Base-by-base conservation (phyloP, 2,797 vertebrate species). In the Hemibagrus guttatus region DNA sequence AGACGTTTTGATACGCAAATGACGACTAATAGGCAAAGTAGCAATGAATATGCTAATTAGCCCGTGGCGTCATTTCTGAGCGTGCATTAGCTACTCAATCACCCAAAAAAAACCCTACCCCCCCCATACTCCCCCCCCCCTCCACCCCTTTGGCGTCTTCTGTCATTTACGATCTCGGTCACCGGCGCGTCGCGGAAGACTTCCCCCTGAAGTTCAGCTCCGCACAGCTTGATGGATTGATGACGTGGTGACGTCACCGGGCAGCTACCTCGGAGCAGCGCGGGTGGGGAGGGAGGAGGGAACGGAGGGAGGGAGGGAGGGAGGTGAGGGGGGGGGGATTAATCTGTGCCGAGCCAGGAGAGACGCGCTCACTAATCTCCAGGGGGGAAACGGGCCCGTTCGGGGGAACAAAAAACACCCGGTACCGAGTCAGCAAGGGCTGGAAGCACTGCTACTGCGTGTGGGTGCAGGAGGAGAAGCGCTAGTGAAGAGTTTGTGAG, bases 311-410 rank as follows among this genome's bases (percentile, higher is more conserved):
- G 87, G 90, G 88, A 92, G 91, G 92, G 90, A 89, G 91, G 92
- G 63, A 56, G 92, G 90, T 89, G 92, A 92, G 92, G 90, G 89
- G 92, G 92, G 72, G 78, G 91, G 91, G 93, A 95, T 95, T 96
- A 96, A 96, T 95, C 93, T 88, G 56, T 6, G 58, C 92, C 92
- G 31, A 52, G 23, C 49, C 58, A n/a, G 91, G 93, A 89, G 90
- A 90, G 93, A 91, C 92, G 93, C 93, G 90, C 94, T 95, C 93
- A 89, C 94, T 96, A 94, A 95, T 95, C 94, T 96, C 89, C 76
- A 84, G 93, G 91, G 92, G 46, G 9, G 35, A 94, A 92, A 93
- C 85, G 87, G 90, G 90, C 81, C 85, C 90, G 91, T 92, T 94
- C 89, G 49, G 42, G 28, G 86, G 35, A 49, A 49, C 46, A 49